A percentile compares a stretch with the other conserved stretches of the same genome.
Conservation (phyloP, 2,113 vertebrate species). For the Gasterosteus aculeatus region DNA sequence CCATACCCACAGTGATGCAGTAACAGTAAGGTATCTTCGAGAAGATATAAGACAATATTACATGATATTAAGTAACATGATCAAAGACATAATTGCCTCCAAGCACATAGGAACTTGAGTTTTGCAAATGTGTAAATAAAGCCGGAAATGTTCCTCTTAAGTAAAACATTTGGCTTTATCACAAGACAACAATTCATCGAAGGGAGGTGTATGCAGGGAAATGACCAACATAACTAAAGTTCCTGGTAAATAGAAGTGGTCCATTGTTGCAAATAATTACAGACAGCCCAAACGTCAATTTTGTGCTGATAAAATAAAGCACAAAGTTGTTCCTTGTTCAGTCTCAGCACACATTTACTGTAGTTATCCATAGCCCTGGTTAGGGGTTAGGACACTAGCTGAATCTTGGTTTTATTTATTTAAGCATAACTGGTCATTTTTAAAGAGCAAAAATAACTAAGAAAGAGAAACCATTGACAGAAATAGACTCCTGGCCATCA, state of each 20-base stretch:
- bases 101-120: not conserved
- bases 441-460: not conserved
- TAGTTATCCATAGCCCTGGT: not conserved
- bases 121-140: not conserved
- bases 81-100: not conserved
- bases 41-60: not conserved
- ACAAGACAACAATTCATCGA: not conserved
- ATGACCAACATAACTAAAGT: not conserved
- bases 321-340: not conserved
- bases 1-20: no score
- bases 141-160: not conserved
- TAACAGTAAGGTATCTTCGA: not conserved
- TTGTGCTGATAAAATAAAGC: not conserved
- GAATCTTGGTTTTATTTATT: not conserved
- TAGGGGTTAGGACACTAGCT: not conserved
- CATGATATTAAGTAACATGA: not conserved
- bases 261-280: not conserved
- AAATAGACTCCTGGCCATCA: not conserved
- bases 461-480: not conserved
- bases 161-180: not conserved
- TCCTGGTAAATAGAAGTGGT: not conserved
- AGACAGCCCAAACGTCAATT: not conserved
- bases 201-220: not conserved
- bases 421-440: not conserved
- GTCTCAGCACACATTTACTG: not conserved